These are phyloP conservation scores for Oreocharis arfaki DNA, from an alignment of 2,113 vertebrate genomes.

Conservation along the genomic window DNA sequence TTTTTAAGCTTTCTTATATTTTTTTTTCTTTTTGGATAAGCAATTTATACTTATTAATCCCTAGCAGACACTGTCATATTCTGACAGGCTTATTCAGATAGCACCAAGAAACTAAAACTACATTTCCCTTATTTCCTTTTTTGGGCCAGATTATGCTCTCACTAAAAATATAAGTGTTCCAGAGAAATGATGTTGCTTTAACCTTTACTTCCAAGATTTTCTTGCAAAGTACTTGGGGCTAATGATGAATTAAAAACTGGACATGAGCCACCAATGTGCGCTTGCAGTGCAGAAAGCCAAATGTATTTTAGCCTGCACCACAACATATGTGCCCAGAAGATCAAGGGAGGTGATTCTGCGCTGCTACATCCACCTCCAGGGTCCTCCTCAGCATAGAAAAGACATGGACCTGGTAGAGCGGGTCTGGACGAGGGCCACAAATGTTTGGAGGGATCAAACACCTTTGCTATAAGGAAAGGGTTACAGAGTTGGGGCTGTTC, in stretches of 20 bases:
- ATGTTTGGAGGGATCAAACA: not conserved
- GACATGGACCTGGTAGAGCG: fast-evolving
- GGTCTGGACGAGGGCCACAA: fast-evolving
- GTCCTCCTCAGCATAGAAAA: not conserved
- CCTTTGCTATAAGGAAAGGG: not conserved
- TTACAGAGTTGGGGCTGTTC: not conserved
- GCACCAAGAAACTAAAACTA: not conserved
- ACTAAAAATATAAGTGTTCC: not conserved
- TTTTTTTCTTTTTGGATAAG: not conserved
- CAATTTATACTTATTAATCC: conserved; percentile 6
- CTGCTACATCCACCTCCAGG: fast-evolving
- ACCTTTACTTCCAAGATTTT: not conserved
- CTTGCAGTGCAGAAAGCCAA: not conserved
- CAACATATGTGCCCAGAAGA: fast-evolving
- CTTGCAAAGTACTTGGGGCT: not conserved
- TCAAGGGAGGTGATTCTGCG: not conserved
- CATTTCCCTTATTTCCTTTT: not conserved
- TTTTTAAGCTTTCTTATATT: not conserved
- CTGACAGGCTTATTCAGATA: not conserved
- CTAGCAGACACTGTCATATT: not conserved
- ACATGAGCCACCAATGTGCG: fast-evolving
- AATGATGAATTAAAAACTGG: not conserved
- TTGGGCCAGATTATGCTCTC: not conserved
- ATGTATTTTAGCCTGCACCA: fast-evolving
- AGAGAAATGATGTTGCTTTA: not conserved